Evolutionary conservation across 2,888 invertebrate genomes (phyloP), one percentile per base, ranked within the genome.

Genomic region (Drosophila histrio): DNA sequence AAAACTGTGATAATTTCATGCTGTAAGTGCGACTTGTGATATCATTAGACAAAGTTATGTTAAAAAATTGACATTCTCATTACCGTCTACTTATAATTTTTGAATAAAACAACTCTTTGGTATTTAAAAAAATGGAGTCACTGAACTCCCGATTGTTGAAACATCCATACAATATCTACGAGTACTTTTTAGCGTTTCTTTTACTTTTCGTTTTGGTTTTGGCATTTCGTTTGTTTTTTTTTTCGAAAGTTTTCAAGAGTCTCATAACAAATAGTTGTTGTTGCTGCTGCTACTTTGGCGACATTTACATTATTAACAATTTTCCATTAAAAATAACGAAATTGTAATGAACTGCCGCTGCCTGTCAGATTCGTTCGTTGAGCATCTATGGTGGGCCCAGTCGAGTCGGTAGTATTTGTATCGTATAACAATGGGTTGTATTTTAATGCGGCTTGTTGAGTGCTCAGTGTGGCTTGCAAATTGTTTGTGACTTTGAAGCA

Each of bases 391-490:
- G 30, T n/a, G n/a, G n/a, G n/a, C 11, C 34, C 47, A 19, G 32
- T 6, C 21, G 43, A n/a, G 24, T 7, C 41, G 43, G 28, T 30
- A 50, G 49, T 67, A 59, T 61, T 64, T 46, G 46, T 30, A 32
- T 47, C 46, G n/a, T 34, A 61, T 22, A 68, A 82, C 82, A 80
- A 77, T 72, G 56, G 66, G 15, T 62, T 82, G 58, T 82, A 56
- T 72, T 79, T 82, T 72, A 84, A 78, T 85, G 82, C 81, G 83
- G 81, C 74, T 76, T 85, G 85, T 86, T 87, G 81, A 77, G 79
- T 86, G 77, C 79, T 85, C 79, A 87, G 65, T 67, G 83, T 76
- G 74, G 86, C 87, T 79, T 86, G 76, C 60, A 81, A 86, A 79
- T 81, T 79, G 83, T 77, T 80, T 82, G 77, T 77, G 81, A 81